Evolutionary conservation across 2,888 invertebrate species (phyloP), one percentile per base, ranked within the genome.

Genomic region (Drosophila cracens): DNA sequence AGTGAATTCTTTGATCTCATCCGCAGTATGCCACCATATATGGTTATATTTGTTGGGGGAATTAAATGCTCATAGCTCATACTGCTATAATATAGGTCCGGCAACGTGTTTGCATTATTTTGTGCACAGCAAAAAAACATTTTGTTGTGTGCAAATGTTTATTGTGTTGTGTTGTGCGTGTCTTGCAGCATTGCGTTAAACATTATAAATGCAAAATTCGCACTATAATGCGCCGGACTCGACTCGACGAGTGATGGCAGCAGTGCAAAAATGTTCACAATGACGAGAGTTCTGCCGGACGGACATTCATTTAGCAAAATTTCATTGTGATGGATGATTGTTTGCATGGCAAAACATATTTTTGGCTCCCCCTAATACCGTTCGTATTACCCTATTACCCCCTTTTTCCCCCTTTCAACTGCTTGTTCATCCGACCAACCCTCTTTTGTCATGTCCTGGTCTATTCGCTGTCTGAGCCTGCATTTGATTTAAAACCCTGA

Each of bases 121-220:
- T 63, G 59, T 34, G 36, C 58, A 63, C 64, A 74, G 56, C 84
- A 83, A 83, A 46, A 87, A 87, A 76, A 60, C 67, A 68, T 87
- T 86, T 72, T 72, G 58, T 64, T 59, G 58, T 38, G 31, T 36
- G 31, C 31, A 56, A 25, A 29, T 38, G 56, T n/a, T 38, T 56
- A 34, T 56, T 58, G 29, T 70, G 49, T 54, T 48, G 36, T 56
- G 21, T 38, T 66, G 38, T 78, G 53, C 46, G 46, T 46, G 53
- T 65, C 52, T 31, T 62, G 53, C 67, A 66, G 62, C 76, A 58
- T 16, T 77, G 79, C 82, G 49, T 51, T 72, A 64, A 51, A 65
- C 70, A 82, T 85, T 90, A 87, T 89, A 90, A 87, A 85, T 85
- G 84, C 84, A 83, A 90, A 85, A 90, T 90, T 85, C 87, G 84